phyloP scores from a whole-genome alignment of 2,888 invertebrate genomes.

The Platerodrilus igneus region DNA sequence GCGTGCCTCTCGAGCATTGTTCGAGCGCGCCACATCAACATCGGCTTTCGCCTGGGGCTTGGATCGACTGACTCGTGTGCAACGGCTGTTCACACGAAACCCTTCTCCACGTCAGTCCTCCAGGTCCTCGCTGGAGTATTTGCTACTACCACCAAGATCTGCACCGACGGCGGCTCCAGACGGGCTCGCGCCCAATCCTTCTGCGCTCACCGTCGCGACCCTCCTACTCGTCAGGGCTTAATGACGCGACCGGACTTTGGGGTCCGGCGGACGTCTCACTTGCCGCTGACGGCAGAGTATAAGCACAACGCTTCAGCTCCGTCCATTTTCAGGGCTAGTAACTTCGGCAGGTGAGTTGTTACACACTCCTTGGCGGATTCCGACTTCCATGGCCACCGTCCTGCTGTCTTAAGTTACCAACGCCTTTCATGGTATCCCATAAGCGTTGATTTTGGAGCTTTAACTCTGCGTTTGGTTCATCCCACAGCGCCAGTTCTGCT shows the following conservation, averaged over 20 bases:
- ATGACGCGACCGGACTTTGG: slow-evolving; percentile 47
- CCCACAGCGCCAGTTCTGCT: slow-evolving; percentile 77
- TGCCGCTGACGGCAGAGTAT: slow-evolving; percentile 47
- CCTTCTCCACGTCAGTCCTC: slow-evolving; percentile 59
- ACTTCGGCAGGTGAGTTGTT: slow-evolving; percentile 58
- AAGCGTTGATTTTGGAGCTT: slow-evolving; percentile 14
- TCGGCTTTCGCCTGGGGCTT: slow-evolving; percentile 53
- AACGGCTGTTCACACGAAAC: slow-evolving; percentile 61
- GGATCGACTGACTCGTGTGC: slow-evolving; percentile 56
- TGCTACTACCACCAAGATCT: slow-evolving; percentile 65
- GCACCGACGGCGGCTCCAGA: slow-evolving; percentile 54
- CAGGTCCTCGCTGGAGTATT: slow-evolving; percentile 62
- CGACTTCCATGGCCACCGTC: slow-evolving; percentile 75
- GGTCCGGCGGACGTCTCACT: slow-evolving; percentile 31
- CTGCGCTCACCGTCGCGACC: slow-evolving; percentile 54
- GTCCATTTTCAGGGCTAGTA: slow-evolving; percentile 63
- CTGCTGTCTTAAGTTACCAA: slow-evolving; percentile 55
- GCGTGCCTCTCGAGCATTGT: slow-evolving; percentile 33
- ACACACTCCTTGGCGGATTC: slow-evolving; percentile 58
- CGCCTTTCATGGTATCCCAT: slow-evolving; percentile 58
- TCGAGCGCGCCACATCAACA: slow-evolving; percentile 40
- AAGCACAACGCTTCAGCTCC: slow-evolving; percentile 56
- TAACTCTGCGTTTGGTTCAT: slow-evolving; percentile 68
- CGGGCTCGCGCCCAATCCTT: slow-evolving; percentile 56
- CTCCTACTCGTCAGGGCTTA: slow-evolving; percentile 60